Evolutionary conservation across 2,797 vertebrate genomes (phyloP).

Genomic region (Schizopygopsis pylzovi): DNA sequence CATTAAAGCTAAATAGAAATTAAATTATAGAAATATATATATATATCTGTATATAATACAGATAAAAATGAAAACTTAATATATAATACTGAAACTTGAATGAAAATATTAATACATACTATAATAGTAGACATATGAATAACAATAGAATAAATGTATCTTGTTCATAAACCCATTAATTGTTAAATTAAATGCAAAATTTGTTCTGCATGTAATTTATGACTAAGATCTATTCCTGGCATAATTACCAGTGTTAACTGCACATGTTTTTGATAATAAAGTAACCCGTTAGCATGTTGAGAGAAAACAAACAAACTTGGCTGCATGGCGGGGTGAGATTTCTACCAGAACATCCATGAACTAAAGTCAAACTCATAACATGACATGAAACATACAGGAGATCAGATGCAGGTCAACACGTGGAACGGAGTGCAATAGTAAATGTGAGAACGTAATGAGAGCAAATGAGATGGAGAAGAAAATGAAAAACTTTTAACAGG

Average conservation of each 20-base stretch:
- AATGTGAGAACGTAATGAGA: not conserved
- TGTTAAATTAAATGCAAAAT: not conserved
- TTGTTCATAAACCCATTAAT: not conserved
- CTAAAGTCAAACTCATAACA: not conserved
- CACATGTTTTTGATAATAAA: not conserved
- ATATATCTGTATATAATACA: no score
- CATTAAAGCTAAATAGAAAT: no score
- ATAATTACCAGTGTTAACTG: not conserved
- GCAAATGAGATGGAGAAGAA: slow-evolving; percentile 1
- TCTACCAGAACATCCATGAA: not conserved
- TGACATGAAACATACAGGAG: slow-evolving; percentile 11
- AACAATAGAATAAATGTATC: not conserved
- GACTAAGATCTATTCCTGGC: not conserved
- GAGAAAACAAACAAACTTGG: slow-evolving; percentile 1
- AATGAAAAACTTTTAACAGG: slow-evolving; percentile 28
- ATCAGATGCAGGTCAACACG: not conserved
- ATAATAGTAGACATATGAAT: not conserved
- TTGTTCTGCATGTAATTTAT: not conserved
- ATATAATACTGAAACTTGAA: no score
- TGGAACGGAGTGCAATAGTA: not conserved
- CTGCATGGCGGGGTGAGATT: not conserved
- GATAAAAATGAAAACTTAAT: no score
- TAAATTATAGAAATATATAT: no score
- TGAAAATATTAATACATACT: not conserved
- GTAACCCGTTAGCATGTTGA: not conserved